phyloP scores from a whole-genome alignment of 2,888 invertebrate genomes.

The Philonicus albiceps region DNA sequence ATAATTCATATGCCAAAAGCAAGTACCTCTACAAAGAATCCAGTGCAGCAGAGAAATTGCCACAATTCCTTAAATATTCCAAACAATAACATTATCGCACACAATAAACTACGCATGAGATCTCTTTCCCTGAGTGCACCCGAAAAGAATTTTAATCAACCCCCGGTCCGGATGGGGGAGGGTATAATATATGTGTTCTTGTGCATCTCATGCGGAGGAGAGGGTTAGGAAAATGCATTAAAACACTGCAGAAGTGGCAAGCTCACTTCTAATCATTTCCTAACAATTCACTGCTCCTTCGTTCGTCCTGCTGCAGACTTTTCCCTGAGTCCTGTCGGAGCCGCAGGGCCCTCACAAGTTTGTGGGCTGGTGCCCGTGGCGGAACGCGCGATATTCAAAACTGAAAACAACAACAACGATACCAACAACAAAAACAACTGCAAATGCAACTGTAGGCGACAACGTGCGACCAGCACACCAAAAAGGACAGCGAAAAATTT shows the following conservation, averaged over 20 bases:
- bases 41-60: neutral
- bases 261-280: neutral
- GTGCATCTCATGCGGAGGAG: neutral
- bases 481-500: neutral
- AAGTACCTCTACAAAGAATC: neutral
- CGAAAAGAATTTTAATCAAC: neutral
- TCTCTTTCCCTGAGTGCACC: neutral
- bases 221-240: neutral
- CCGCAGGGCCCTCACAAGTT: neutral
- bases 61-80: neutral
- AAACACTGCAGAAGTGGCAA: neutral
- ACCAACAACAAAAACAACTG: neutral
- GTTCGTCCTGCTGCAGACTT: neutral
- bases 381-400: neutral
- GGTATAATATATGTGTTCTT: neutral
- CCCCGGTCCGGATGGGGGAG: neutral
- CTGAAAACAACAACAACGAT: neutral
- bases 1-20: neutral
- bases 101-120: neutral
- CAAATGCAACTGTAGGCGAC: neutral
- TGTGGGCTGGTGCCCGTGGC: neutral
- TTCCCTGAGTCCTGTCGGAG: neutral
- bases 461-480: neutral
- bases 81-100: neutral
- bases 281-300: neutral